A percentile compares a stretch with the other conserved stretches of the same genome.
Conservation (phyloP, 2,888 invertebrate genomes). For the Callosobruchus maculatus region DNA sequence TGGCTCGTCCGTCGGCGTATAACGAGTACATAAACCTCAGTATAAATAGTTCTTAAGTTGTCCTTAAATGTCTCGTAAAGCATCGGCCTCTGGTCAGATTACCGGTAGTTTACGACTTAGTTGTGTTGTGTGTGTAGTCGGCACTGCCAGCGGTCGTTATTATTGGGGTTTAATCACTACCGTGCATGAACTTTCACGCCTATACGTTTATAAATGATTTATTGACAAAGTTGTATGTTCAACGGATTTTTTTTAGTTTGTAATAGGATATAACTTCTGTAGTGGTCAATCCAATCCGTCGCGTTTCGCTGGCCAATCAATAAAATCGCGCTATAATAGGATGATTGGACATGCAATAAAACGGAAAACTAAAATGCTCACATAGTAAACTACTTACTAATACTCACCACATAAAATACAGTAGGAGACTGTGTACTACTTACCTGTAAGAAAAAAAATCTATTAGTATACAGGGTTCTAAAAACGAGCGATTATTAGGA, state of each 20-base stretch:
- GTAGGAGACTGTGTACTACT: too few species aligned
- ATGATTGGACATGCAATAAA: too few species aligned
- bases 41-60: constrained; percentile 37
- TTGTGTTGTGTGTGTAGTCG: not conserved
- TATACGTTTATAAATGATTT: not conserved
- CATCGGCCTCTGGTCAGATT: constrained; percentile 29
- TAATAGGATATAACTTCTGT: too few species aligned
- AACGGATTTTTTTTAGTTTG: not conserved
- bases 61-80: constrained; percentile 35
- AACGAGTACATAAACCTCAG: constrained; percentile 34
- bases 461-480: too few species aligned
- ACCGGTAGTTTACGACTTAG: constrained; percentile 21
- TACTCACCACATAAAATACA: too few species aligned
- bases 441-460: too few species aligned
- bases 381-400: too few species aligned
- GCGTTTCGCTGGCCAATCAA: too few species aligned
- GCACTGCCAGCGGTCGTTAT: not conserved
- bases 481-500: too few species aligned
- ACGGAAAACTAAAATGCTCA: too few species aligned
- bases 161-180: not conserved
- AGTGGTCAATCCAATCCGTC: too few species aligned
- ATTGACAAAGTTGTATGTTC: not conserved
- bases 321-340: too few species aligned
- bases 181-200: not conserved
- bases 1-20: constrained; percentile 24